These are phyloP conservation scores for Catagonus wagneri DNA, from an alignment of 2,113 vertebrate genomes.

Conservation along the genomic window DNA sequence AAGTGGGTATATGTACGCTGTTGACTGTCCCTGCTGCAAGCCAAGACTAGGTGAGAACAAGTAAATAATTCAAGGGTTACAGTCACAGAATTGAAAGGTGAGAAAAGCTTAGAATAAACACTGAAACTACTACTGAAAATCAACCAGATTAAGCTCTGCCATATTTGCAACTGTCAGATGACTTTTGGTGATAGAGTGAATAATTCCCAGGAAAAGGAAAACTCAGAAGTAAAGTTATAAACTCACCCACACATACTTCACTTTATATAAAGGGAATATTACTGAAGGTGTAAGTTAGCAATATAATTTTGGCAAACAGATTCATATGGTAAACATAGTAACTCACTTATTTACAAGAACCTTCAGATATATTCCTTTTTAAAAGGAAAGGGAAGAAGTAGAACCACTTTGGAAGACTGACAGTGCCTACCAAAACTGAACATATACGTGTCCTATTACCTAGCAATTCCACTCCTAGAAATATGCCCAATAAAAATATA, in stretches of 20 bases:
- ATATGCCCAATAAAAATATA: not conserved
- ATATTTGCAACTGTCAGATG: conserved; percentile 10
- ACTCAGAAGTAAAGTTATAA: conserved; percentile 30
- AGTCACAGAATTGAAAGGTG: not conserved
- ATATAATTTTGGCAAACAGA: not conserved
- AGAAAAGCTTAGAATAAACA: conserved; percentile 23
- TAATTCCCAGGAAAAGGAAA: conserved; percentile 9
- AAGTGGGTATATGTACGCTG: not conserved
- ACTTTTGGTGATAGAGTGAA: not conserved
- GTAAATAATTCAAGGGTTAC: conserved; percentile 23
- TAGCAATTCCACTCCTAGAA: not conserved
- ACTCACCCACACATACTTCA: not conserved
- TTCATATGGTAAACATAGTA: not conserved
- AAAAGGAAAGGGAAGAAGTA: not conserved
- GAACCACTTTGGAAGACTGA: not conserved
- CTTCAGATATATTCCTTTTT: not conserved
- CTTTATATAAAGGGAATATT: not conserved
- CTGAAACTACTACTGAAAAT: not conserved
- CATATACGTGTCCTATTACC: not conserved
- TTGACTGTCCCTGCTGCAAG: not conserved
- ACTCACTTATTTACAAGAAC: conserved; percentile 3
- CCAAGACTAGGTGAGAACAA: conserved; percentile 17
- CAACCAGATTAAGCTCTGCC: not conserved
- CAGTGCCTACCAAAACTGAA: not conserved
- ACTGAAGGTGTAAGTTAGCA: not conserved